Evolutionary conservation across 2,888 invertebrate species (phyloP), one percentile per base, ranked within the genome.

Genomic region (Hypercompe scribonia): DNA sequence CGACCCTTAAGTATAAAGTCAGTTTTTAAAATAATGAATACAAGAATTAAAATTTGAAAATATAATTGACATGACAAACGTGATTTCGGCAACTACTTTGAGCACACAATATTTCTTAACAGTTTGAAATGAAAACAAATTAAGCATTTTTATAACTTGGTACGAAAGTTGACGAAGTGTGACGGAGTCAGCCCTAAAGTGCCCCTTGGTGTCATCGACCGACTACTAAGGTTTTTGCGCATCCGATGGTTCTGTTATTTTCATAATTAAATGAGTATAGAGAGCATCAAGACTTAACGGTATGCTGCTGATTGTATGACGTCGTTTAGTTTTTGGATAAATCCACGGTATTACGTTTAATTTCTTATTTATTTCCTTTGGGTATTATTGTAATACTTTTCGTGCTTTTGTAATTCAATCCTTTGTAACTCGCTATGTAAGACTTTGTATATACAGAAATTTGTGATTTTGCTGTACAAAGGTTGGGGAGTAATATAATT

Each of bases 191-290:
- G 93, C 95, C 95, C 94, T 95, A 93, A 94, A 94, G 94, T 93
- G 94, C 94, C 95, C 89, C 95, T 89, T 89, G 87, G 90, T 91
- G 95, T 94, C 94, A 92, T 90, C 90, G 95, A 94, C 94, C 95
- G 91, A 84, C 90, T 88, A 90, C 90, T 90, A 93, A 94, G 94
- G 94, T 91, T 92, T 93, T 92, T 94, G 95, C 94, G 92, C 93
- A 91, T 90, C 88, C 90, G 90, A 90, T 90, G 90, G 92, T 92
- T 91, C 91, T 93, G 92, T 92, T 94, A 92, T 93, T 93, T 93
- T 94, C 93, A 93, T 91, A 94, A 94, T 94, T 92, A 93, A 94
- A 93, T 92, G 92, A 91, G 90, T 93, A 93, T 93, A 91, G 92
- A 92, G 93, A 93, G 90, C 90, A 88, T 85, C 87, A 87, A 84